Evolutionary conservation across 2,113 vertebrate genomes (phyloP), one percentile per base, ranked within the genome.

Genomic region (Halcyon malimbica): DNA sequence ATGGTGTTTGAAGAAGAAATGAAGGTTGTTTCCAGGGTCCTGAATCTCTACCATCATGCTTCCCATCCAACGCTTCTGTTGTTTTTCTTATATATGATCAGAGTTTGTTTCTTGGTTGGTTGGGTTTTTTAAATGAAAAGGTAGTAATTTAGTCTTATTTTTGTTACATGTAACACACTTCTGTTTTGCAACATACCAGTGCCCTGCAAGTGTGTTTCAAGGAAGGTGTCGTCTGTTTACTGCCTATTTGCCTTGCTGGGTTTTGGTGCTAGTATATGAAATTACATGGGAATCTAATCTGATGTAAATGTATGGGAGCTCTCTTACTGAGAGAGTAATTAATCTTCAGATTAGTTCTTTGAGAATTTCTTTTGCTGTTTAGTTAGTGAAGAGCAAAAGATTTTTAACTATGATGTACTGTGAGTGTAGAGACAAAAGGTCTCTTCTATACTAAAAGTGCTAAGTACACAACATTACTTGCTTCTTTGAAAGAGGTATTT

Each of bases 281-380:
- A 39, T 50, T 23, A 59, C 11, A 3, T 2, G 18, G 67, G 13
- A 62, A 18, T 69, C 29, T 76, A 8, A 63, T 41, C 64, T 67
- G 80, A 25, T 26, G 24, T 33, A 29, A 46, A 25, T n/a, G 5
- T 25, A 5, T 67, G 31, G 65, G 44, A 97, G 12, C 26, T 67
- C 26, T 77, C 46, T 71, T 73, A 16, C 41, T 63, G 69, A 70
- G 9, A 11, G 56, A 71, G 23, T 50, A 50, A 50, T 21, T 50
- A 50, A 70, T 88, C 81, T 65, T 92, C 68, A 85, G 74, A 63
- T 94, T 89, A 93, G 74, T 95, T 96, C 69, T 75, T 50, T 31
- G 7, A 74, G 67, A 62, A 67, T 85, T 93, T 87, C 19, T 89
- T 89, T 80, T 89, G 10, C 89, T 83, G 19, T 87, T 96, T 50